These are phyloP conservation scores for Arrhamphus sclerolepis DNA, from an alignment of 2,797 vertebrate species.

Conservation along the genomic window DNA sequence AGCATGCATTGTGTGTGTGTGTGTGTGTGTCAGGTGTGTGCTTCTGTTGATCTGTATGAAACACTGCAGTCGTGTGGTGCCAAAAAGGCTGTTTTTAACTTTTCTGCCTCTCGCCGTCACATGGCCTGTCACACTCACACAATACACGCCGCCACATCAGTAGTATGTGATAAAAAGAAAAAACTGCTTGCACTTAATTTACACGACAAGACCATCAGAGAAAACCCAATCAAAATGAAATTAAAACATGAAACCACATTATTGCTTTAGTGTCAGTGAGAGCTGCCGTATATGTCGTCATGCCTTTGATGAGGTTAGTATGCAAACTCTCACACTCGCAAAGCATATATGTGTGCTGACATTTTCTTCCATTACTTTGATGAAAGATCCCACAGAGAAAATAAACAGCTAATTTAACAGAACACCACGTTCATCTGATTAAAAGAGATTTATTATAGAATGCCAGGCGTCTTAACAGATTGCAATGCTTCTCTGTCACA, in stretches of 20 bases:
- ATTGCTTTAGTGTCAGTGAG: slow-evolving; percentile 22
- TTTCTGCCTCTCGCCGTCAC: slow-evolving; percentile 9
- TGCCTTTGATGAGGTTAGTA: slow-evolving; percentile 20
- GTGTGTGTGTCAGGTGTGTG: no score
- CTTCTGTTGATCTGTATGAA: slow-evolving; percentile 12
- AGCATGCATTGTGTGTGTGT: slow-evolving; percentile 38
- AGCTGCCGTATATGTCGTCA: neutral
- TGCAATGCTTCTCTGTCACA: slow-evolving; percentile 7
- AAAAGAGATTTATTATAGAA: slow-evolving; percentile 38
- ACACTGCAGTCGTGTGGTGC: slow-evolving; percentile 23
- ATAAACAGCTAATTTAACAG: slow-evolving; percentile 35
- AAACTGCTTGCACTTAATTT: slow-evolving; percentile 12
- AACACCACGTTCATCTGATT: slow-evolving; percentile 37
- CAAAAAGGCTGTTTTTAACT: slow-evolving; percentile 18
- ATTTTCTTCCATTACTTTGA: slow-evolving; percentile 40
- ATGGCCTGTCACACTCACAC: slow-evolving; percentile 6
- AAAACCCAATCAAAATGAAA: slow-evolving; percentile 38
- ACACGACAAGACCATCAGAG: slow-evolving; percentile 16
- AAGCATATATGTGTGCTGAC: neutral
- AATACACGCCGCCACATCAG: slow-evolving; percentile 21
- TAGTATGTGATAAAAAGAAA: slow-evolving; percentile 18
- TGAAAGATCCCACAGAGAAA: slow-evolving; percentile 33
- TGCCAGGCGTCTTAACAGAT: slow-evolving; percentile 24
- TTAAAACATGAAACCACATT: slow-evolving; percentile 41
- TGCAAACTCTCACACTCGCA: slow-evolving; percentile 6